Conservation (phyloP, 23 tunicate species). For the Styela plicata region DNA sequence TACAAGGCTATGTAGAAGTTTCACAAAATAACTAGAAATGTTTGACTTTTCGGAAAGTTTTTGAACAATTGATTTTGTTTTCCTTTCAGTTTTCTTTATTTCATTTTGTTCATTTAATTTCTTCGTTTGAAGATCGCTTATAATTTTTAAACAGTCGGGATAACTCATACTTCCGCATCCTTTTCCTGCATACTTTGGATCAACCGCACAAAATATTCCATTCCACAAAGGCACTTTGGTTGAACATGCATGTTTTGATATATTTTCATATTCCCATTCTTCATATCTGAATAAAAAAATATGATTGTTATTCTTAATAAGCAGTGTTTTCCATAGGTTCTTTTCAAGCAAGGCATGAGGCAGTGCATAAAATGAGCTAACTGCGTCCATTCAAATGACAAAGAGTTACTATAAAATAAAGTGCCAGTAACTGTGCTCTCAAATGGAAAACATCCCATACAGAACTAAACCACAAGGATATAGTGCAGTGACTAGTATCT, state of each 20-base stretch:
- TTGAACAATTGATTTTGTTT: neutral
- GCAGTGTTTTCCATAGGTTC: too few relatives aligned
- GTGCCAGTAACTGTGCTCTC: too few relatives aligned
- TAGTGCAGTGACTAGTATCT: too few relatives aligned
- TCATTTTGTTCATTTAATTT: neutral
- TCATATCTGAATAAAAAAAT: conserved; percentile 56
- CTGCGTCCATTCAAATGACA: too few relatives aligned
- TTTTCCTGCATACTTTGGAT: conserved; percentile 63
- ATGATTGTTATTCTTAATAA: neutral
- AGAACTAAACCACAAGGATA: too few relatives aligned
- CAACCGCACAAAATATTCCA: conserved; percentile 80
- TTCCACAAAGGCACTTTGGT: conserved; percentile 79
- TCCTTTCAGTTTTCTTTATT: neutral
- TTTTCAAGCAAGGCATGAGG: too few relatives aligned
- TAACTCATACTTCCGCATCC: conserved; percentile 59
- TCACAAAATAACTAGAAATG: too few relatives aligned
- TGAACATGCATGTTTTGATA: conserved; percentile 29
- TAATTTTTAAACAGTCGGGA: conserved; percentile 8
- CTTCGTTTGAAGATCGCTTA: neutral
- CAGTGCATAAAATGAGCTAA: too few relatives aligned
- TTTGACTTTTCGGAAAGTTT: neutral
- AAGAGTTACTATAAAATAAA: too few relatives aligned
- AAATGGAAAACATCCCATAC: too few relatives aligned
- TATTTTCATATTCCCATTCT: conserved; percentile 74
- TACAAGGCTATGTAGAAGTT: neutral